Evolutionary conservation across 2,113 vertebrate genomes (phyloP).

Genomic region (Proteles cristata): DNA sequence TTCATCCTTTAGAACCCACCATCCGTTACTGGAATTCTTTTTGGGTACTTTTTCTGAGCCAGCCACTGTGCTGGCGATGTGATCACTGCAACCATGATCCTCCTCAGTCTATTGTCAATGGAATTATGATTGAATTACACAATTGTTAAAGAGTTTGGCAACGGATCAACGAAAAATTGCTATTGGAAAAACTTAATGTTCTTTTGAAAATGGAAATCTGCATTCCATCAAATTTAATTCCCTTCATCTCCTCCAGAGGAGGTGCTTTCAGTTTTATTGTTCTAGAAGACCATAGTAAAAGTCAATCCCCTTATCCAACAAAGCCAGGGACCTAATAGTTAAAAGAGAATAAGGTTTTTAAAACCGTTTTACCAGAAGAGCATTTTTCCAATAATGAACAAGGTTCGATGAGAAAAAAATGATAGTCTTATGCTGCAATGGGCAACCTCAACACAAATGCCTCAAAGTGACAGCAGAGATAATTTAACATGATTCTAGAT

Average conservation of each 20-base stretch:
- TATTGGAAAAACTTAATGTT: not conserved
- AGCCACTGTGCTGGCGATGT: not conserved
- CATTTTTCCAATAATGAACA: not conserved
- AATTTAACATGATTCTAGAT: not conserved
- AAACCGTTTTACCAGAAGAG: not conserved
- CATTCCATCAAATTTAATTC: not conserved
- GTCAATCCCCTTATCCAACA: not conserved
- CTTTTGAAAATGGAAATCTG: conserved; percentile 33
- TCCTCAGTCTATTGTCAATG: not conserved
- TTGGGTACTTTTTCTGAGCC: not conserved
- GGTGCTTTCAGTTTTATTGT: not conserved
- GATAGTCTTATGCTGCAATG: not conserved
- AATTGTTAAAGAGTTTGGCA: not conserved
- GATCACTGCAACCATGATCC: not conserved
- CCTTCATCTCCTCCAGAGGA: not conserved
- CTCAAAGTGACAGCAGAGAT: not conserved
- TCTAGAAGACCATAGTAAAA: not conserved
- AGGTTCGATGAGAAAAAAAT: not conserved
- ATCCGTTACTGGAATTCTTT: not conserved
- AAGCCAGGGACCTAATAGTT: not conserved
- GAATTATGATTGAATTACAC: not conserved
- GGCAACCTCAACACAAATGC: not conserved
- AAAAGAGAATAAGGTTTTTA: not conserved
- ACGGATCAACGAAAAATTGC: not conserved
- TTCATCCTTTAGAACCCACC: not conserved